Evolutionary conservation across 2,113 vertebrate genomes (phyloP).

Genomic region (Zosterops hypoxanthus): DNA sequence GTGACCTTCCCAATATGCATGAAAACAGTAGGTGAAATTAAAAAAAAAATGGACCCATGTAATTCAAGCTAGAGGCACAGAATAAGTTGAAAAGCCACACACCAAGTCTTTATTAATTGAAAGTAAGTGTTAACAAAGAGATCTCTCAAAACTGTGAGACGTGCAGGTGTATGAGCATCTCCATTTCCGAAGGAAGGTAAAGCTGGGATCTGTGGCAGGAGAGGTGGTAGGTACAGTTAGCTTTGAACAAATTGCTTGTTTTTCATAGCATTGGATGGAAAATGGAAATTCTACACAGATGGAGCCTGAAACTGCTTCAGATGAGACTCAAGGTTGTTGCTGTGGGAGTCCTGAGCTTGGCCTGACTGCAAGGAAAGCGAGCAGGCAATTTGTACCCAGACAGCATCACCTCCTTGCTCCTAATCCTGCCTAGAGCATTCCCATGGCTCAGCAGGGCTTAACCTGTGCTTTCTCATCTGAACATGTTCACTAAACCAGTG

Average conservation of each 20-base stretch:
- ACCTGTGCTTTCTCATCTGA: neutral
- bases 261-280: neutral
- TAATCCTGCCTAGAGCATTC: neutral
- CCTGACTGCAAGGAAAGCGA: neutral
- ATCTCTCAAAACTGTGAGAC: neutral
- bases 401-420: neutral
- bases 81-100: neutral
- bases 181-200: neutral
- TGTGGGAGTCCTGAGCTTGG: neutral
- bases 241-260: neutral
- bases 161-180: neutral
- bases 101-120: conserved; percentile 3
- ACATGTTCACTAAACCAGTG: neutral
- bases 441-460: neutral
- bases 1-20: neutral
- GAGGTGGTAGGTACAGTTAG: neutral
- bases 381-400: neutral
- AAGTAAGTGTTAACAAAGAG: neutral
- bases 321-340: neutral
- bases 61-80: neutral
- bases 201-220: neutral
- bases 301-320: neutral
- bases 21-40: neutral
- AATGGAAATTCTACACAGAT: neutral
- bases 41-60: neutral